Percentiles rank a stretch among this genome's conserved stretches.
Evolutionary conservation across 35 echinoderm and acorn worm species (phyloP).

Genomic region (Patiria miniata): DNA sequence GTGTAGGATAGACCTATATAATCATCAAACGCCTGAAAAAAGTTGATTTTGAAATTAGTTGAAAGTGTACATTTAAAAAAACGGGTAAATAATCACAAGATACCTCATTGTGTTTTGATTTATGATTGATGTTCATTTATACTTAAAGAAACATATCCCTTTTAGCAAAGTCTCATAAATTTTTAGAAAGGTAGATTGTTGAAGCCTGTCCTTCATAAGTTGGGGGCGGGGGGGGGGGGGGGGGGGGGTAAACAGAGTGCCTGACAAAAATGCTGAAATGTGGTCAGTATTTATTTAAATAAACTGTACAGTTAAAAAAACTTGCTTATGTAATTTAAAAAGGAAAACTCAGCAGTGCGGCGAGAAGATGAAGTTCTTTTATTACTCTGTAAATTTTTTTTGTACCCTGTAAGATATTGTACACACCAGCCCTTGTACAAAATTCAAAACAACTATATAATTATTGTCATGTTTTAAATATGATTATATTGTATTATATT

Average conservation of each 20-base stretch:
- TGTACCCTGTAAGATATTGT: slow-evolving; percentile 10
- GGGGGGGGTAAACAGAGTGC: neutral
- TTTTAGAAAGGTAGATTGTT: no score
- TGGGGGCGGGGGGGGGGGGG: neutral
- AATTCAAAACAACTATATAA: slow-evolving; percentile 11
- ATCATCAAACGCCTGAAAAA: no score
- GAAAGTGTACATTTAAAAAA: neutral
- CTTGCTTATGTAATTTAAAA: slow-evolving; percentile 15
- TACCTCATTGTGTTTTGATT: no score
- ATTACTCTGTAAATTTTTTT: slow-evolving; percentile 2
- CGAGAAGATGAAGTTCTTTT: neutral
- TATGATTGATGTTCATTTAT: no score
- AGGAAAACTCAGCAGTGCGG: no score
- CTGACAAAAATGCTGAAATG: neutral
- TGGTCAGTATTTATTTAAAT: slow-evolving; percentile 20
- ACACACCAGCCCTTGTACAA: slow-evolving; percentile 13
- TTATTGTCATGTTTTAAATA: slow-evolving; percentile 28
- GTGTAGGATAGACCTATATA: no score
- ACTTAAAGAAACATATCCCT: no score
- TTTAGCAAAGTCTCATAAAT: no score
- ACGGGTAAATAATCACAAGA: neutral
- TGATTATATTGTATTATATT: slow-evolving; percentile 11
- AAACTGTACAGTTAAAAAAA: slow-evolving; percentile 18
- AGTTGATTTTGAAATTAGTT: neutral
- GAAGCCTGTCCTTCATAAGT: no score